These are phyloP conservation scores for Caligus rogercresseyi DNA, from an alignment of 1,140 invertebrate species.

Conservation along the genomic window DNA sequence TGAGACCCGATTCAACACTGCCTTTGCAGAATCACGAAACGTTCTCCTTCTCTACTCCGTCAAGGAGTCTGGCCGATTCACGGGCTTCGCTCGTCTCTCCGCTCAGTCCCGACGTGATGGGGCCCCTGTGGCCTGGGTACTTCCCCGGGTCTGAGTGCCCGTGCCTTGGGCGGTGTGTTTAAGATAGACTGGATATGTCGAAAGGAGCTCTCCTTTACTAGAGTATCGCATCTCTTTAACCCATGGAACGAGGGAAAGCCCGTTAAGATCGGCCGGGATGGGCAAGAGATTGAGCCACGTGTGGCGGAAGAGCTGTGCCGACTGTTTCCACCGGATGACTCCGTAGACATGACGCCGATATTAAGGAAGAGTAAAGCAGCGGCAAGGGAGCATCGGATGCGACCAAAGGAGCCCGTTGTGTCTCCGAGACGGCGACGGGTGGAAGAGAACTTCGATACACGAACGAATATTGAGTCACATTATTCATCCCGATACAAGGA, in stretches of 20 bases:
- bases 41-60: constrained; percentile 91
- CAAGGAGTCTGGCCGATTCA: constrained; percentile 34
- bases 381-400: constrained; percentile 35
- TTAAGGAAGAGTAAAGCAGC: constrained; percentile 71
- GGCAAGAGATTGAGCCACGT: constrained; percentile 37
- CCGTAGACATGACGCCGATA: constrained; percentile 75
- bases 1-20: constrained; percentile 86
- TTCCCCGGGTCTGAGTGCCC: constrained; percentile 80
- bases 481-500: too few relatives aligned
- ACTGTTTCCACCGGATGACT: constrained; percentile 79
- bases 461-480: too few relatives aligned
- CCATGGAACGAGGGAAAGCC: constrained; percentile 97
- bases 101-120: constrained; percentile 73
- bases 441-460: too few relatives aligned
- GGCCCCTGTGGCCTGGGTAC: constrained; percentile 75
- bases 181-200: constrained; percentile 32
- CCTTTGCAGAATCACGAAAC: constrained; percentile 74
- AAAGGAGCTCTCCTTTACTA: constrained; percentile 78
- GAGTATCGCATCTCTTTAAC: constrained; percentile 83
- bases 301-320: constrained; percentile 85
- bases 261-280: constrained; percentile 94
- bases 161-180: constrained; percentile 77
- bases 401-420: constrained; percentile 2
- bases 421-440: background rate
- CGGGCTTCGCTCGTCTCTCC: constrained; percentile 72